phyloP scores from a whole-genome alignment of 2,113 vertebrate species.

The Platycercus adscitus region DNA sequence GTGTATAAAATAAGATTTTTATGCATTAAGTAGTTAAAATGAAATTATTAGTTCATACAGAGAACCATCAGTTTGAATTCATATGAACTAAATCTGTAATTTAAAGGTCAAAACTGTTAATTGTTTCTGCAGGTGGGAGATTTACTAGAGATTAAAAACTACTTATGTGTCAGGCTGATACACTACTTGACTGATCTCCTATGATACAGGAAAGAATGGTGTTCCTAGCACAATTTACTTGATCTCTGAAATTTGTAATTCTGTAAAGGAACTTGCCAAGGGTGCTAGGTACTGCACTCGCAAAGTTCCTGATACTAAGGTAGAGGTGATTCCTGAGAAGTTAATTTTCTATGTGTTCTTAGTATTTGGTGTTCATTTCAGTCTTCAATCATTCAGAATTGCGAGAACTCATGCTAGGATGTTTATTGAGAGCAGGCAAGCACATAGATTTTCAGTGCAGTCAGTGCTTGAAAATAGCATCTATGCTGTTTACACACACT shows the following conservation, averaged over 20 bases:
- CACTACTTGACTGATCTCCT: not conserved
- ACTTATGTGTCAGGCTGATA: not conserved
- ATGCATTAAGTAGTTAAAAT: not conserved
- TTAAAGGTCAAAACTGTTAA: not conserved
- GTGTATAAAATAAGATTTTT: not conserved
- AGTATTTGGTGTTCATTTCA: not conserved
- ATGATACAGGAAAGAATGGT: not conserved
- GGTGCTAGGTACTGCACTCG: not conserved
- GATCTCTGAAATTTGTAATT: not conserved
- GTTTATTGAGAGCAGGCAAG: not conserved
- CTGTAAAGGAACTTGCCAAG: not conserved
- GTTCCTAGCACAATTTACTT: not conserved
- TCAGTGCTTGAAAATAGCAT: not conserved
- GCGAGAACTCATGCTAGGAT: not conserved
- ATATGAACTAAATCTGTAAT: not conserved
- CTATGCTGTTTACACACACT: accelerated
- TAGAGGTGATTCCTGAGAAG: not conserved
- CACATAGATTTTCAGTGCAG: not conserved
- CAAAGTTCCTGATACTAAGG: not conserved
- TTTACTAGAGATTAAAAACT: not conserved
- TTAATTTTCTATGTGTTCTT: not conserved
- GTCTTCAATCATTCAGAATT: not conserved
- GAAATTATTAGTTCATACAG: not conserved
- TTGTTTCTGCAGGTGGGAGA: not conserved
- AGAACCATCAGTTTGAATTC: not conserved